Percentiles rank a stretch among this genome's conserved stretches.
phyloP scores from a whole-genome alignment of 2,888 invertebrate genomes.

The Dilophus febrilis region DNA sequence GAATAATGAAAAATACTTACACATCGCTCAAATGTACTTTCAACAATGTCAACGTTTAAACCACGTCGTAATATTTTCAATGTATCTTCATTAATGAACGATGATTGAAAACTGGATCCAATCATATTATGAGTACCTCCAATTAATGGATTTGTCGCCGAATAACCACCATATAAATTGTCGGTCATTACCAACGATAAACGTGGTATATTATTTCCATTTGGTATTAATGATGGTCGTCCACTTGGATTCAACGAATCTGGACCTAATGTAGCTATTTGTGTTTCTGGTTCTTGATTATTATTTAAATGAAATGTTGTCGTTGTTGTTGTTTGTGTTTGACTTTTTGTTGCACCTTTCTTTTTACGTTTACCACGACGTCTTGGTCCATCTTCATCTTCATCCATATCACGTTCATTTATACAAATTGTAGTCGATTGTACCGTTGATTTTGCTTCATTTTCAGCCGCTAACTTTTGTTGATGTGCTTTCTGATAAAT shows the following conservation, averaged over 20 bases:
- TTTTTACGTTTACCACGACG: constrained; percentile 41
- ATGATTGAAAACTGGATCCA: constrained; percentile 8
- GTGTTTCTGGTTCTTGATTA: constrained; percentile 50
- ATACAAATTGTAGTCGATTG: constrained; percentile 18
- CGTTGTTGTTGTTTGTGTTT: too few species aligned
- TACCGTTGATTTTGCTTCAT: not conserved
- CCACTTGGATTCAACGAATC: constrained; percentile 53
- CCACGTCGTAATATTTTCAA: constrained; percentile 26
- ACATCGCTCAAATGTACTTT: constrained; percentile 27
- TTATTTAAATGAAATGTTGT: constrained; percentile 16
- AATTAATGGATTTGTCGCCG: constrained; percentile 20
- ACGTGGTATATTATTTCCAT: constrained; percentile 16
- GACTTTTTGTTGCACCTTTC: constrained; percentile 19
- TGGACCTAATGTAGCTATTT: constrained; percentile 43
- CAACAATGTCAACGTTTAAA: constrained; percentile 24
- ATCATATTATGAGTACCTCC: constrained; percentile 22
- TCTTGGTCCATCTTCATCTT: constrained; percentile 31
- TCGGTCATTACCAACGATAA: not conserved
- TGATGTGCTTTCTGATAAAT: not conserved
- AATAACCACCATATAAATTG: not conserved
- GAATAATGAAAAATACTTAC: constrained; percentile 13
- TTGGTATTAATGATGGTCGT: constrained; percentile 42
- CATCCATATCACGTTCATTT: constrained; percentile 24
- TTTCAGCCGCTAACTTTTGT: not conserved
- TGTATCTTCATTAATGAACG: constrained; percentile 26